phyloP scores from a whole-genome alignment of 2,888 invertebrate genomes.

The Diarsia mendica region DNA sequence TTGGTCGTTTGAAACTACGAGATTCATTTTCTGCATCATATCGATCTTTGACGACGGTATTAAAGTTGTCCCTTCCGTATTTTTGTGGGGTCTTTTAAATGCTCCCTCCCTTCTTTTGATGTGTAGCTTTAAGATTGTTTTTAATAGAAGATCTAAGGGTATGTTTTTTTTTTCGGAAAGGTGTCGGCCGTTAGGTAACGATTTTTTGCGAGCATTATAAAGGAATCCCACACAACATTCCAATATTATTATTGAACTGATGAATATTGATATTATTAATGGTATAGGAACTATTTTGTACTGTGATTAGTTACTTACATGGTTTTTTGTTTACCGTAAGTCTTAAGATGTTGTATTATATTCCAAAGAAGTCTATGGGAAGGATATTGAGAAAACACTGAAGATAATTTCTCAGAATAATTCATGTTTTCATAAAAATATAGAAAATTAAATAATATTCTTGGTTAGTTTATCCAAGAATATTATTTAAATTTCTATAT shows the following conservation, averaged over 20 bases:
- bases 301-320: neutral
- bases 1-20: neutral
- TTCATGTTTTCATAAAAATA: neutral
- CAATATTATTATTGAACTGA: constrained; percentile 14
- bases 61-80: neutral
- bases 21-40: neutral
- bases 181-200: constrained; percentile 18
- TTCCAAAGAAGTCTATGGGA: neutral
- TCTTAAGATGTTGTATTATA: neutral
- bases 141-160: neutral
- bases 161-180: constrained; percentile 13
- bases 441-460: constrained; percentile 5
- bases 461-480: too few relatives aligned
- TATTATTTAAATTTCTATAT: too few relatives aligned
- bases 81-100: constrained; percentile 14
- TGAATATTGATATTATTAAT: neutral
- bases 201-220: neutral
- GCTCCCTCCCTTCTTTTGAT: neutral
- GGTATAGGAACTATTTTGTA: neutral
- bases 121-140: neutral
- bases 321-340: neutral
- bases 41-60: neutral
- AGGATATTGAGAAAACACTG: neutral
- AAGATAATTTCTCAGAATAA: neutral
- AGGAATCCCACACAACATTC: neutral